Percentiles rank a stretch among this genome's conserved stretches.
phyloP scores from a whole-genome alignment of 2,797 vertebrate genomes.

The Pteronotus mesoamericanus region DNA sequence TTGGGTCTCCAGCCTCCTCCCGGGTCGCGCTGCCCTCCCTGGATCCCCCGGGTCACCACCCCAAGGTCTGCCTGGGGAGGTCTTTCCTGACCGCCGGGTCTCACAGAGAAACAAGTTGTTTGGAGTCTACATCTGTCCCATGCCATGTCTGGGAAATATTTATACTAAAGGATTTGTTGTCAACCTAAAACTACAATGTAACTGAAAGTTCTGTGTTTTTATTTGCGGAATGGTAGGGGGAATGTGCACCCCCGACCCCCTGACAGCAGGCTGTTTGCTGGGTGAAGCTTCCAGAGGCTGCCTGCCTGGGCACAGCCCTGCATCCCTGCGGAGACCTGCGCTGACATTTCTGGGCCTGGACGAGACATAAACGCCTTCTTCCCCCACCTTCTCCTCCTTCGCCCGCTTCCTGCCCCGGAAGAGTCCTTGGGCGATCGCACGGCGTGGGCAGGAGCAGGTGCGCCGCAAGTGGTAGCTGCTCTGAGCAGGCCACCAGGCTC shows the following conservation, averaged over 20 bases:
- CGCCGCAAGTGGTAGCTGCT: too few species aligned
- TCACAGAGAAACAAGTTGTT: neutral
- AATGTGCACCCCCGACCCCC: too few species aligned
- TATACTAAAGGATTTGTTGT: too few species aligned
- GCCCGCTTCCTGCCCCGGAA: neutral
- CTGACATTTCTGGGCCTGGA: neutral
- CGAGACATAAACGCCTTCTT: neutral
- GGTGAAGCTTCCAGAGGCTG: neutral
- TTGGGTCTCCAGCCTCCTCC: neutral
- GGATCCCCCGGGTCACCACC: neutral
- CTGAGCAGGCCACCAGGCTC: too few species aligned
- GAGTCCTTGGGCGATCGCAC: neutral
- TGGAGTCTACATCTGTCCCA: neutral
- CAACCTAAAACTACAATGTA: neutral
- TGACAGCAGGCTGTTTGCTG: accelerated
- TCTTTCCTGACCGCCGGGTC: neutral
- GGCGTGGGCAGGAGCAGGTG: too few species aligned
- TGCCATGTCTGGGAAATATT: neutral
- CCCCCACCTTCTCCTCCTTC: neutral
- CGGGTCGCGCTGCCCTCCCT: neutral
- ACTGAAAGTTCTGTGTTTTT: neutral
- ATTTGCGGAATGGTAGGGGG: neutral
- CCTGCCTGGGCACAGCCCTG: neutral
- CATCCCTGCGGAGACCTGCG: neutral
- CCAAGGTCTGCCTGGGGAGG: neutral